These are phyloP conservation scores for Heliopora coerulea DNA, from an alignment of 92 coral and sea anemone species.

Conservation along the genomic window DNA sequence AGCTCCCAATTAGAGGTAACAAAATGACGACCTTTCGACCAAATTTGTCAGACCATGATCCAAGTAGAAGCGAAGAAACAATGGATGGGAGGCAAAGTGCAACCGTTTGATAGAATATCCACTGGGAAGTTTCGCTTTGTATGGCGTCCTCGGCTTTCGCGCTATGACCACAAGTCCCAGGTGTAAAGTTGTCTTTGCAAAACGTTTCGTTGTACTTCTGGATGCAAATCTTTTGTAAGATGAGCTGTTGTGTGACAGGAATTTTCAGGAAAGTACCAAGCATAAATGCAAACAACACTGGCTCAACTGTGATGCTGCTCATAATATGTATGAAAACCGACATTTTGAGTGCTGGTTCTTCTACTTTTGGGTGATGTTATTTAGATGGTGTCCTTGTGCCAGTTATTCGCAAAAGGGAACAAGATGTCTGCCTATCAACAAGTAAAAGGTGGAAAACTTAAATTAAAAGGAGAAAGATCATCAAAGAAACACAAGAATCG, in stretches of 20 bases:
- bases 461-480: constrained; percentile 78
- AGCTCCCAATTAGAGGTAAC: constrained; percentile 71
- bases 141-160: constrained; percentile 54
- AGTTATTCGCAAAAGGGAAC: neutral
- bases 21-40: constrained; percentile 74
- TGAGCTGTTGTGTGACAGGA: constrained; percentile 86
- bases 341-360: neutral
- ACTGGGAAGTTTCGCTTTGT: constrained; percentile 69
- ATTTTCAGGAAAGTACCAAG: constrained; percentile 68
- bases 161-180: neutral
- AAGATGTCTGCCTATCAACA: constrained; percentile 83
- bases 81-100: constrained; percentile 69
- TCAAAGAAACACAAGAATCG: constrained; percentile 72
- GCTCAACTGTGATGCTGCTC: constrained; percentile 77
- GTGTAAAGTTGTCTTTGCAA: constrained; percentile 67
- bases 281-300: constrained; percentile 84
- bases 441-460: constrained; percentile 79
- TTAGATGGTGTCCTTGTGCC: too few species aligned
- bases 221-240: constrained; percentile 74
- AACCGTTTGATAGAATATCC: constrained; percentile 81
- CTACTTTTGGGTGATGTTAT: neutral
- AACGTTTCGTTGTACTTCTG: constrained; percentile 56
- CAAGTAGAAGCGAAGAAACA: constrained; percentile 63
- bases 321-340: constrained; percentile 2
- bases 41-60: constrained; percentile 93